Base-by-base conservation (phyloP, 2,797 vertebrate species). In the Gadopsis bispinosus region DNA sequence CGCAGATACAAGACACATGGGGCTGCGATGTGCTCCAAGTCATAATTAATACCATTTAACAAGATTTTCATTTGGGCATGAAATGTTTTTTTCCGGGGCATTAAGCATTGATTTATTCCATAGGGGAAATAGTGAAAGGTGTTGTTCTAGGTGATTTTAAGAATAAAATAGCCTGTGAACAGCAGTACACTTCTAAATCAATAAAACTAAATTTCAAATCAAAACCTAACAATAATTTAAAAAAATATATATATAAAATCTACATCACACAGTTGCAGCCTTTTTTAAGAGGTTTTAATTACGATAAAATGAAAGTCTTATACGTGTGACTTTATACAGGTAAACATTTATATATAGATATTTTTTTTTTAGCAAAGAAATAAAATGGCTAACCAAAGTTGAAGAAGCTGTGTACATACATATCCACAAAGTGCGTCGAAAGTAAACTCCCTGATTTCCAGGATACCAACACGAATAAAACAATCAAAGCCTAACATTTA, bases 1-100 rank as follows among this genome's bases (percentile, higher is more conserved):
- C 96, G 97, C 96, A 96, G 95, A 97, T 97, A 99, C 98, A 99
- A 99, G 96, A 96, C 97, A 97, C 98, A 96, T 96, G 98, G 97
- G 97, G 97, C 95, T 96, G 95, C 94, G 95, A 94, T 97, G 96
- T 96, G 97, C 97, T 98, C 97, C 96, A 96, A 99, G 97, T 99
- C 97, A 98, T 98, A 99, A 99, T 99, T 99, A 99, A 99, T 98
- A 98, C 96, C 96, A 96, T 97, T 99, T 98, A 99, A 99, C 97
- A 99, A 97, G 97, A 96, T 97, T 98, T 98, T 97, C 97, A 98
- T 98, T 98, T 98, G 95, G 97, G 95, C 97, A 97, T 97, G 97
- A 98, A 99, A 98, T 97, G 97, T 97, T 96, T 97, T 66, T 96
- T 97, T 98, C 96, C 96, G 95, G 96, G 95, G 95, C 96, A 98